Evolutionary conservation across 2,797 vertebrate genomes (phyloP), one percentile per base, ranked within the genome.

Genomic region (Chelonia mydas): DNA sequence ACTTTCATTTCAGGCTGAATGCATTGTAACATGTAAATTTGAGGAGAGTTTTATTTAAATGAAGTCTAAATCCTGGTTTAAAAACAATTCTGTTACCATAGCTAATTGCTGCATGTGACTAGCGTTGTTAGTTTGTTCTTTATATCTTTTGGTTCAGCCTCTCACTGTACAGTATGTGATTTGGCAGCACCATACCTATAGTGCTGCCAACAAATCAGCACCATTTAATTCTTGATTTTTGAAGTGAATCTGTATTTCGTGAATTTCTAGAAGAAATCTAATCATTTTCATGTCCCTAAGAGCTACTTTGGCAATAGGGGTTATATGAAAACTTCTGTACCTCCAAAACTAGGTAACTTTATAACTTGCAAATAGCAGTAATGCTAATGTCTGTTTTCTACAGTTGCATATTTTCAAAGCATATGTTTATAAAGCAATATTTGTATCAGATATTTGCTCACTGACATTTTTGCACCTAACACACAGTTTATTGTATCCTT

Each of bases 71-170:
- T 76, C 74, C 79, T 5, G 49, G 51, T 96, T 96, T 96, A 95
- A 97, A 97, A 97, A 96, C 94, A 97, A 96, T 96, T 97, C 81
- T 93, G 90, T 95, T 95, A 93, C 94, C 94, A 94, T 95, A 95
- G 92, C 90, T 96, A 97, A 96, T 96, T 96, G 95, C 87, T 96
- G 88, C 94, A 93, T 89, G 92, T 96, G 96, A 97, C 90, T 96
- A 94, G 88, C 89, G 93, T 88, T 88, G 90, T 93, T 95, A 94
- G 83, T 72, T 94, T 81, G 82, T 97, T 95, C 90, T 94, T 95
- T 93, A 72, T 97, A 89, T 92, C 86, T 90, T 93, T 91, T 72
- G 65, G 77, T 97, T 96, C 89, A 93, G 90, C 90, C 92, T 93
- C 49, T 55, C 31, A 6, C 72, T 88, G 83, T 94, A 95, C 90